Base-by-base conservation (phyloP, 2,113 vertebrate genomes). In the Eurypyga helias region DNA sequence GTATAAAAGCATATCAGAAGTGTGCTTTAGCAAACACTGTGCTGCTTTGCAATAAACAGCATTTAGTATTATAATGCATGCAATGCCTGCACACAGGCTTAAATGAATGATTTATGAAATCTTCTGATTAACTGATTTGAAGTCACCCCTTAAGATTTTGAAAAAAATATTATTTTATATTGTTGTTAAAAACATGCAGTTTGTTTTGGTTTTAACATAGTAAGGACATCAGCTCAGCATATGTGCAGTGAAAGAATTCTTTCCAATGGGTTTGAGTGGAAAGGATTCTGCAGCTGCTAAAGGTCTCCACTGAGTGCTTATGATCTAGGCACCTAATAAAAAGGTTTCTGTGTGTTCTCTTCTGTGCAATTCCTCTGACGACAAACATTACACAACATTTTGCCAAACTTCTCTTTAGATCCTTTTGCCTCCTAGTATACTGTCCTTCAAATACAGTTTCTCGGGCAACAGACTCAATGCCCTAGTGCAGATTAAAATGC, bases 1-100 rank as follows among this genome's bases (percentile, higher is more conserved):
- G 16, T 10, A 60, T 23, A n/a, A 34, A 70, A 49, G 15, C 13
- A 73, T 0, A 1, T 43, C 43, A 1, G 0, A 79, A 80, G 19
- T 7, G 24, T 75, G 33, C 34, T 69, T 85, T 38, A 67, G 48
- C 16, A 62, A 73, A 49, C 4, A 55, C 33, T 1, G 34, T 51
- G 48, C 23, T 69, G 23, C 38, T 89, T 75, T 38, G 7, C 17
- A 79, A 38, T 61, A 48, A 80, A 67, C 29, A 48, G 28, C n/a
- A 34, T 29, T 54, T 54, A 75, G 41, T 7, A 67, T 89, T n/a
- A 33, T n/a, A 62, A 61, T 11, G 7, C 28, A 60, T 16, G 5
- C 23, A 43, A 62, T 11, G 41, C 31, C 49, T 51, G 10, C 33
- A 61, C 7, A 29, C 4, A 61, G 55, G 29, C 13, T 54, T 65